Percentiles rank a stretch among this genome's conserved stretches.
Conservation (phyloP, 1,140 invertebrate species). For the Lepidurus arcticus region DNA sequence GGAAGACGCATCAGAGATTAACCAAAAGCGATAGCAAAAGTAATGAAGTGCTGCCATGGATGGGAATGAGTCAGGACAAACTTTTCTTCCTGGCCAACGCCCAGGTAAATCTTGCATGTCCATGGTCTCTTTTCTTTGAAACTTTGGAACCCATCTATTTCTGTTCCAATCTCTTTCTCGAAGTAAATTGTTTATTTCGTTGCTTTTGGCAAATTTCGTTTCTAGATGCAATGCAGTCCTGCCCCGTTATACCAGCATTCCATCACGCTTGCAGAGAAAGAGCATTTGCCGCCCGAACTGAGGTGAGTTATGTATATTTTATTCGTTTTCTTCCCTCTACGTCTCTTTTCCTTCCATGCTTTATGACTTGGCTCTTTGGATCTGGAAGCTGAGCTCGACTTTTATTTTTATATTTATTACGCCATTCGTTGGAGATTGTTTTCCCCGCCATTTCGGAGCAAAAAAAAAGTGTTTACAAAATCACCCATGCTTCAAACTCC, state of each 20-base stretch:
- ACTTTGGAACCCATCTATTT: background rate
- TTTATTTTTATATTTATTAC: background rate
- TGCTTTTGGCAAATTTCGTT: background rate
- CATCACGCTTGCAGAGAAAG: background rate
- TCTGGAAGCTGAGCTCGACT: background rate
- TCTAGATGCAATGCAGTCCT: background rate
- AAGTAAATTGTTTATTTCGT: background rate
- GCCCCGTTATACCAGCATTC: background rate
- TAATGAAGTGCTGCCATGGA: background rate
- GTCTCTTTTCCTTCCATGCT: background rate
- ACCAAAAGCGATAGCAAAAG: background rate
- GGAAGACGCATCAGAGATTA: background rate
- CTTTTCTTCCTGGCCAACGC: conserved; percentile 5
- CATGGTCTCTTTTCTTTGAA: background rate
- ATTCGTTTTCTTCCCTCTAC: background rate
- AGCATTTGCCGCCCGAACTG: background rate
- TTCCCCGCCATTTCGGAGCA: background rate
- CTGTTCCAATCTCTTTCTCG: background rate
- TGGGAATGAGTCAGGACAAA: background rate
- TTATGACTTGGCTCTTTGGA: conserved; percentile 10
- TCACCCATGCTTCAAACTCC: too few relatives aligned
- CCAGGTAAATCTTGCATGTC: conserved; percentile 1
- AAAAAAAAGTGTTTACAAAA: background rate
- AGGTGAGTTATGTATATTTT: background rate
- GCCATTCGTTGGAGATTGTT: background rate